phyloP scores from a whole-genome alignment of 2,888 invertebrate genomes.

The Tetragnatha montana region DNA sequence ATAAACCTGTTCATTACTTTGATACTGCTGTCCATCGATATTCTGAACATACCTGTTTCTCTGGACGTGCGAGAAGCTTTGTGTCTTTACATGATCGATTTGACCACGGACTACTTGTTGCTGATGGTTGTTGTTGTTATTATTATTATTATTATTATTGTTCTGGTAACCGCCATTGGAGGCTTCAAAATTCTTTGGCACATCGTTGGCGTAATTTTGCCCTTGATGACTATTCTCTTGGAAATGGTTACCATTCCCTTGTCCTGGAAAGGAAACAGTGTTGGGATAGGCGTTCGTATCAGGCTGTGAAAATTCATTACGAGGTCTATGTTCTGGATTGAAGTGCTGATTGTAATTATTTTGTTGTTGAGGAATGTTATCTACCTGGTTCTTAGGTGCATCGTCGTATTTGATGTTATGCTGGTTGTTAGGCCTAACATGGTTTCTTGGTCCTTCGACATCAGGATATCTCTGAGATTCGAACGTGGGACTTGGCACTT shows the following conservation, averaged over 20 bases:
- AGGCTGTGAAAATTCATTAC: slow-evolving; percentile 30
- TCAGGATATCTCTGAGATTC: slow-evolving; percentile 54
- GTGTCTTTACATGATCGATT: slow-evolving; percentile 10
- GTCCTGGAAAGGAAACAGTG: slow-evolving; percentile 25
- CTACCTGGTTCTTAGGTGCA: background rate
- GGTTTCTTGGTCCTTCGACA: slow-evolving; percentile 1
- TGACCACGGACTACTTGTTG: slow-evolving; percentile 23
- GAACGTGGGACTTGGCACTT: slow-evolving; percentile 19
- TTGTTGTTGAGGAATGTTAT: background rate
- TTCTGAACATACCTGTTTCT: slow-evolving; percentile 16
- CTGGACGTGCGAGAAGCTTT: slow-evolving; percentile 32
- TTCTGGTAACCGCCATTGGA: slow-evolving; percentile 13
- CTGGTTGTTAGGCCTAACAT: background rate
- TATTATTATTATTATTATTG: no score
- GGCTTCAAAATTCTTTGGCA: slow-evolving; percentile 6
- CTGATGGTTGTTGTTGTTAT: background rate
- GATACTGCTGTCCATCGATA: slow-evolving; percentile 10
- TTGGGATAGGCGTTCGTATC: slow-evolving; percentile 42
- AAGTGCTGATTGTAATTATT: slow-evolving; percentile 31
- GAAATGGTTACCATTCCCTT: slow-evolving; percentile 2
- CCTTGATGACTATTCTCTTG: slow-evolving; percentile 13
- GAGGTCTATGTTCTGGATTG: slow-evolving; percentile 10
- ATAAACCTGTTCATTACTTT: slow-evolving; percentile 13
- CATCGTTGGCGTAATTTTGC: slow-evolving; percentile 5
- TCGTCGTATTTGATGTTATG: background rate